phyloP scores from a whole-genome alignment of 2,888 invertebrate genomes.

The Zelleria hepariella region DNA sequence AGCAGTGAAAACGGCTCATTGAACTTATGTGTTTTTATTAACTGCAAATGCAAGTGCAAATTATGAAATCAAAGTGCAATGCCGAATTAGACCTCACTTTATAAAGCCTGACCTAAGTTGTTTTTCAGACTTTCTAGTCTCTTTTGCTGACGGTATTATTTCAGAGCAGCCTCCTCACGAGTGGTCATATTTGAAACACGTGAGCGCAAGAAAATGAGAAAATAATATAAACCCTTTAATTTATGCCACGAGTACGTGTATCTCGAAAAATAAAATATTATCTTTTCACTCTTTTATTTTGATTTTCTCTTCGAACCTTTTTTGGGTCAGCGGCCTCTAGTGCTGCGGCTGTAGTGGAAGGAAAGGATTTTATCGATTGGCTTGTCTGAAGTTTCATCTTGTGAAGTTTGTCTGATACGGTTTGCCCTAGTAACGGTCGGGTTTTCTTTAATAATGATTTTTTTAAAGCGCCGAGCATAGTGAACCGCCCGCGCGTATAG shows the following conservation, averaged over 20 bases:
- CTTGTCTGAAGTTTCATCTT: background rate
- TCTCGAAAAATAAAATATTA: constrained; percentile 66
- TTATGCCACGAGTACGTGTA: constrained; percentile 69
- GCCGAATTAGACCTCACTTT: too few relatives aligned
- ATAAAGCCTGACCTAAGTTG: too few relatives aligned
- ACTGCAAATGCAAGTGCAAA: too few relatives aligned
- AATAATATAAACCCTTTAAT: constrained; percentile 67
- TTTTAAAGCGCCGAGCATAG: too few relatives aligned
- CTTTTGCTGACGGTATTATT: constrained; percentile 41
- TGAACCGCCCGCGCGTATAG: too few relatives aligned
- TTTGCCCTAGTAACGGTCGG: too few relatives aligned
- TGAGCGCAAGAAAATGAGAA: constrained; percentile 62
- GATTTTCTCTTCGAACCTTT: constrained; percentile 35
- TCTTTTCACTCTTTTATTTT: constrained; percentile 32
- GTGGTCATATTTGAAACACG: constrained; percentile 42
- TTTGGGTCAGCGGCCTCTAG: constrained; percentile 63
- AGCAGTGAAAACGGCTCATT: too few relatives aligned
- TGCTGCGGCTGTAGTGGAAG: constrained; percentile 26
- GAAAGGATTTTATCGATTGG: background rate
- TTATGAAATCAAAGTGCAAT: too few relatives aligned
- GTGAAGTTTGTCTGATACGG: too few relatives aligned
- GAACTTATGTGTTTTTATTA: too few relatives aligned
- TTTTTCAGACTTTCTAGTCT: constrained; percentile 1
- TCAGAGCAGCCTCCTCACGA: constrained; percentile 31
- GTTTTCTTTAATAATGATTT: too few relatives aligned